These are phyloP conservation scores for Anhinga anhinga DNA, from an alignment of 2,113 vertebrate genomes.

Conservation along the genomic window DNA sequence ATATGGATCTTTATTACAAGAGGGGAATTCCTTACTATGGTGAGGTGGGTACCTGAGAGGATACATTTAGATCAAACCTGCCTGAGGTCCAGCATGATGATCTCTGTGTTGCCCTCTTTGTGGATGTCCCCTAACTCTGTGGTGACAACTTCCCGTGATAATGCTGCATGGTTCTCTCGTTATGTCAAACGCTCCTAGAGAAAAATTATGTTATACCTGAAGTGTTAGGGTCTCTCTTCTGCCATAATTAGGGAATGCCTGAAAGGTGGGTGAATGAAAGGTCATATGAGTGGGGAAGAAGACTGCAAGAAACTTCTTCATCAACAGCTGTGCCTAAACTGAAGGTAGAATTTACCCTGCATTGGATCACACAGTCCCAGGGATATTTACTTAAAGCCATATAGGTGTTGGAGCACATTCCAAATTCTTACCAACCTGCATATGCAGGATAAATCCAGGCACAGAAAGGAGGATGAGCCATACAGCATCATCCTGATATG, in stretches of 20 bases:
- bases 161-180: background rate
- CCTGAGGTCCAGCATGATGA: background rate
- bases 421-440: background rate
- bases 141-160: background rate
- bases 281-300: background rate
- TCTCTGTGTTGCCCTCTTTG: background rate
- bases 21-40: constrained; percentile 70
- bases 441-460: background rate
- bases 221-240: background rate
- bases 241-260: background rate
- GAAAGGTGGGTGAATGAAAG: background rate
- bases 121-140: background rate
- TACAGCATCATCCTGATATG: background rate
- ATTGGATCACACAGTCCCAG: background rate
- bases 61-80: background rate
- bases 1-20: constrained; percentile 64
- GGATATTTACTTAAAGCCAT: background rate
- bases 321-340: background rate
- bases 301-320: background rate
- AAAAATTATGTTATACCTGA: background rate
- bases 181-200: background rate
- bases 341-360: background rate
- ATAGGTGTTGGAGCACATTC: background rate
- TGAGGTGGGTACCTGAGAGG: constrained; percentile 43
- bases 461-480: background rate